Evolutionary conservation across 2,797 vertebrate species (phyloP).

Genomic region (Chromobotia macracanthus): DNA sequence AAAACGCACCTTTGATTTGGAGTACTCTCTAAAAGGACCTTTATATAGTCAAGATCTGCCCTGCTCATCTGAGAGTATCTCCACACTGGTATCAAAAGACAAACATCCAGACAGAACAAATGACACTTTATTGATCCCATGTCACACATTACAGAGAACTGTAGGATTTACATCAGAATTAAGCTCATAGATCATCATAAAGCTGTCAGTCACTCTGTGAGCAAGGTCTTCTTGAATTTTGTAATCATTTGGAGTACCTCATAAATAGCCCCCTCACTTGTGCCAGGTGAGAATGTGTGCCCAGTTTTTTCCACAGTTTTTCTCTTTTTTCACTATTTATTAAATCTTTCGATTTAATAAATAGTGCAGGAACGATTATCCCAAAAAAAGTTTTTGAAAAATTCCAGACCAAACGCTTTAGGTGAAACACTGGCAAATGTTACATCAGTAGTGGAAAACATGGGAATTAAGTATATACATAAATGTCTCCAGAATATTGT

Average conservation of each 20-base stretch:
- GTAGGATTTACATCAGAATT: constrained; percentile 21
- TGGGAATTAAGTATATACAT: background rate
- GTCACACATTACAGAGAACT: constrained; percentile 28
- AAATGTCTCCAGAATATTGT: background rate
- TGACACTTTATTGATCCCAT: constrained; percentile 10
- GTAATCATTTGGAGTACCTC: constrained; percentile 39
- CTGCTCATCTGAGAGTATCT: background rate
- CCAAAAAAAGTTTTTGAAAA: background rate
- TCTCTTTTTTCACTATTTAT: too few relatives aligned
- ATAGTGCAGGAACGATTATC: constrained; percentile 14
- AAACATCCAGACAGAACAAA: constrained; percentile 4
- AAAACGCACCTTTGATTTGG: background rate
- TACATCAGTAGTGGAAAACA: constrained; percentile 12
- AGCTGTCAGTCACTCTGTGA: constrained; percentile 21
- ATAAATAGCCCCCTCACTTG: constrained; percentile 26
- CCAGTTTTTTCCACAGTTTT: constrained; percentile 26
- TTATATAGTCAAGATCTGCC: background rate
- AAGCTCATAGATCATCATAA: constrained; percentile 33
- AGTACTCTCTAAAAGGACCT: background rate
- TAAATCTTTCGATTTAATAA: constrained; percentile 26
- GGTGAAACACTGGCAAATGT: background rate
- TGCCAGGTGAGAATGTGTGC: constrained; percentile 37
- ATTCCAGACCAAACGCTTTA: constrained; percentile 11
- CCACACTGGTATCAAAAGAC: constrained; percentile 13
- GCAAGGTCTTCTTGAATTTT: constrained; percentile 37